Evolutionary conservation across 2,888 invertebrate species (phyloP).

Genomic region (Pyrochroa serraticornis): DNA sequence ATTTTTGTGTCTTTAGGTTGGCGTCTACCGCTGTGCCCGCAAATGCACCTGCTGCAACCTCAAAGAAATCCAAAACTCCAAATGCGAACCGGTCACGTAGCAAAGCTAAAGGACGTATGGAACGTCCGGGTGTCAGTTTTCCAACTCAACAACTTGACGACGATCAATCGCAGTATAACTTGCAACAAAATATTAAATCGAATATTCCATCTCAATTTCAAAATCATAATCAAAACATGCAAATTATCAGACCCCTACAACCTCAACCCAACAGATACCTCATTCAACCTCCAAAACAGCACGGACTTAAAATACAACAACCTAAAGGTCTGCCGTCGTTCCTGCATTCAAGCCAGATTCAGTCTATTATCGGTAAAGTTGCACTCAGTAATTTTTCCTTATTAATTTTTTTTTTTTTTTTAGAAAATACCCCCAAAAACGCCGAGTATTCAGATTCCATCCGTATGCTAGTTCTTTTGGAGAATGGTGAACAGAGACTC

Average conservation of each 20-base stretch:
- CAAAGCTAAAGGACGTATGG: too few relatives aligned
- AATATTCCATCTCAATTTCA: slow-evolving; percentile 39
- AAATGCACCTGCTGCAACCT: too few relatives aligned
- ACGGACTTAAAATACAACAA: slow-evolving; percentile 38
- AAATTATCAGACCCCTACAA: slow-evolving; percentile 30
- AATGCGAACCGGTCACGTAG: too few relatives aligned
- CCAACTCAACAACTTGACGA: neutral
- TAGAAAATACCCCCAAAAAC: slow-evolving; percentile 59
- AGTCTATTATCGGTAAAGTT: slow-evolving; percentile 52
- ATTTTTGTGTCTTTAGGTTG: too few relatives aligned
- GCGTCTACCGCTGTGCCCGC: too few relatives aligned
- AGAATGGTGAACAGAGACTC: slow-evolving; percentile 79
- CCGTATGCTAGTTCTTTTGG: slow-evolving; percentile 79
- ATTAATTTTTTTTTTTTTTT: slow-evolving; percentile 30
- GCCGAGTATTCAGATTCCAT: slow-evolving; percentile 69
- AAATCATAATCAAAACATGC: slow-evolving; percentile 40
- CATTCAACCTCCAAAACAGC: slow-evolving; percentile 43
- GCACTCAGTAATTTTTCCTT: neutral
- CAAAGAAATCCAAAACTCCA: too few relatives aligned
- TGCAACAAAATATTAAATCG: slow-evolving; percentile 29
- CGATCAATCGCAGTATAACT: slow-evolving; percentile 9
- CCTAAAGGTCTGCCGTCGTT: slow-evolving; percentile 45
- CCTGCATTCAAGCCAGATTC: slow-evolving; percentile 51
- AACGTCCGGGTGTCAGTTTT: neutral
- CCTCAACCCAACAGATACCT: slow-evolving; percentile 44